These are phyloP conservation scores for Babylonia areolata DNA, from an alignment of 1,140 invertebrate species.

Conservation along the genomic window DNA sequence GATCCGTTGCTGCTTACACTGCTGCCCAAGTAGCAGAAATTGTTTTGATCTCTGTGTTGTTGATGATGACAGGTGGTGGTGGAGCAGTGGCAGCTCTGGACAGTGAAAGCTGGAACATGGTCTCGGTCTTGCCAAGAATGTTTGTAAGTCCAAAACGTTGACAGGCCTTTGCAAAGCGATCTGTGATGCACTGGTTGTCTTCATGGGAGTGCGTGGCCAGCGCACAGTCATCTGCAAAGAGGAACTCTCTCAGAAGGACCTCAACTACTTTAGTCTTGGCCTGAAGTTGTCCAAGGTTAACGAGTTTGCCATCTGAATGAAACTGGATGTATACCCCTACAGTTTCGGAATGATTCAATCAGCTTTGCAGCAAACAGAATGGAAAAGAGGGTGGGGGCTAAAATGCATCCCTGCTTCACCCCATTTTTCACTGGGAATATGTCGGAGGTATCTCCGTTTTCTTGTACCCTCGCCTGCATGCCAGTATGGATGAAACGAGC, in stretches of 20 bases:
- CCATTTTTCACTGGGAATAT: conserved; percentile 23
- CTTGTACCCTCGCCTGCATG: conserved; percentile 28
- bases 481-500: conserved; percentile 24
- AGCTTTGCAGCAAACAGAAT: conserved; percentile 7
- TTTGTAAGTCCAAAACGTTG: conserved; percentile 51
- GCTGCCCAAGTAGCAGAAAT: conserved; percentile 35
- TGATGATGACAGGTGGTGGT: background rate
- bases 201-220: conserved; percentile 40
- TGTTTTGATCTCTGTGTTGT: background rate
- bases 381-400: conserved; percentile 37
- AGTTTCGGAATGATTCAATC: background rate
- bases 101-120: conserved; percentile 25
- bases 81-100: conserved; percentile 30
- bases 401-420: conserved; percentile 25
- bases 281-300: background rate
- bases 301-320: too few species aligned
- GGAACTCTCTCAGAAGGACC: too few species aligned
- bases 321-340: too few species aligned
- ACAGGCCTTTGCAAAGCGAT: conserved; percentile 46
- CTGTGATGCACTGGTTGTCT: conserved; percentile 46
- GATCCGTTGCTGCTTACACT: conserved; percentile 18
- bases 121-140: conserved; percentile 48
- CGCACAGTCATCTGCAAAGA: conserved; percentile 46
- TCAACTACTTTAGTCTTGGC: background rate
- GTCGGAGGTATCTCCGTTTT: conserved; percentile 22